These are phyloP conservation scores for Ormyrus thymus DNA, from an alignment of 2,888 invertebrate genomes.

Conservation along the genomic window DNA sequence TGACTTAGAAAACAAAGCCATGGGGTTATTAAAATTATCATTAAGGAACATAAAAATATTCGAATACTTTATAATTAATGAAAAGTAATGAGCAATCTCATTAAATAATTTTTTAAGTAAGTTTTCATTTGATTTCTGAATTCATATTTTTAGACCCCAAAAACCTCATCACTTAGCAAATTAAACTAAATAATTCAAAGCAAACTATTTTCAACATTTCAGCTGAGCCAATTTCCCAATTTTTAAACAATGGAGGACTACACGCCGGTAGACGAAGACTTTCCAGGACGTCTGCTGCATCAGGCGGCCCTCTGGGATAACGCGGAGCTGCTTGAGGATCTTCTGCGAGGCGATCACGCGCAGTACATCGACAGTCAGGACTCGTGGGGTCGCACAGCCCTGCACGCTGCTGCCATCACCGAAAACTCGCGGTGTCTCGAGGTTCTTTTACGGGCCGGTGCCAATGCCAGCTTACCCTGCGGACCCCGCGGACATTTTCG, in stretches of 20 bases:
- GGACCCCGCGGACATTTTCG: constrained; percentile 82
- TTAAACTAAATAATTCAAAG: too few species aligned
- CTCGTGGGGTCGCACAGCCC: constrained; percentile 84
- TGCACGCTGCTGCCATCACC: constrained; percentile 89
- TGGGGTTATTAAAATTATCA: constrained; percentile 4
- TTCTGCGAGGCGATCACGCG: constrained; percentile 82
- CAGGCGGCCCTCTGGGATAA: constrained; percentile 94
- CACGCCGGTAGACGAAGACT: constrained; percentile 88
- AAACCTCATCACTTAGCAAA: too few species aligned
- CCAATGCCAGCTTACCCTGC: constrained; percentile 82
- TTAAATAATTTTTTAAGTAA: constrained; percentile 13
- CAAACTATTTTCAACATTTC: too few species aligned
- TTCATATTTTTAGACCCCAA: too few species aligned
- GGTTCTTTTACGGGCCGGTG: constrained; percentile 83
- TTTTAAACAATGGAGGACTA: constrained; percentile 78
- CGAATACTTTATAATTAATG: not conserved
- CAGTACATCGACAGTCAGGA: constrained; percentile 84
- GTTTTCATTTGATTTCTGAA: not conserved
- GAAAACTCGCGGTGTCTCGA: constrained; percentile 86
- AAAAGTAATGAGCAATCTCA: not conserved
- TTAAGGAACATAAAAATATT: not conserved
- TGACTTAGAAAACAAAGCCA: not conserved
- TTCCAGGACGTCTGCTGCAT: constrained; percentile 85
- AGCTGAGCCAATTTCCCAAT: too few species aligned
- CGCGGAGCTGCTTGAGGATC: constrained; percentile 87